Conservation (phyloP, 2,888 invertebrate species). For the Oeneis ivallda region DNA sequence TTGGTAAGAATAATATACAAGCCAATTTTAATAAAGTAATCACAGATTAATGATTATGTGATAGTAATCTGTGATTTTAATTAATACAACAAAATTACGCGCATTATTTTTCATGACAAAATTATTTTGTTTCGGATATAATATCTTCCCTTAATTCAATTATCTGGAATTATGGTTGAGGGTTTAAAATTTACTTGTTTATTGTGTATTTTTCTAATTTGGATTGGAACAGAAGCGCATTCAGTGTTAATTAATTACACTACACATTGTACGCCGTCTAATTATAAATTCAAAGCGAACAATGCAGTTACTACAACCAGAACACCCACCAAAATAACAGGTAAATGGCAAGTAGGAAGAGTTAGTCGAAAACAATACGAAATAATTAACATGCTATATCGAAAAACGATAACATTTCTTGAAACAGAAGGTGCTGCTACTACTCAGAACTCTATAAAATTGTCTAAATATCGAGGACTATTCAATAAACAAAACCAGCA, state of each 20-base stretch:
- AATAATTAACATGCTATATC: conserved; percentile 63
- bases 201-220: conserved; percentile 5
- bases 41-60: no score
- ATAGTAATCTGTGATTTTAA: no score
- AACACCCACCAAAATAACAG: conserved; percentile 8
- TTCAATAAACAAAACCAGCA: conserved; percentile 21
- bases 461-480: conserved; percentile 19
- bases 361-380: conserved; percentile 61
- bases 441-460: conserved; percentile 1
- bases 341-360: conserved; percentile 55
- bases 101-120: neutral
- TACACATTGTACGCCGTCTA: neutral
- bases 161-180: conserved; percentile 3
- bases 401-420: conserved; percentile 58
- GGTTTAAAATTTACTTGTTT: neutral
- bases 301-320: neutral
- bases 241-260: neutral
- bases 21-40: no score
- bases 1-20: no score
- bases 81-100: neutral
- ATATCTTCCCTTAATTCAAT: neutral
- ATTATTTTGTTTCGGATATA: neutral
- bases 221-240: neutral
- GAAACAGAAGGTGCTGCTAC: conserved; percentile 43
- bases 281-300: conserved; percentile 6